Conservation (phyloP, 1,140 invertebrate genomes). For the Drosophila takahashii region DNA sequence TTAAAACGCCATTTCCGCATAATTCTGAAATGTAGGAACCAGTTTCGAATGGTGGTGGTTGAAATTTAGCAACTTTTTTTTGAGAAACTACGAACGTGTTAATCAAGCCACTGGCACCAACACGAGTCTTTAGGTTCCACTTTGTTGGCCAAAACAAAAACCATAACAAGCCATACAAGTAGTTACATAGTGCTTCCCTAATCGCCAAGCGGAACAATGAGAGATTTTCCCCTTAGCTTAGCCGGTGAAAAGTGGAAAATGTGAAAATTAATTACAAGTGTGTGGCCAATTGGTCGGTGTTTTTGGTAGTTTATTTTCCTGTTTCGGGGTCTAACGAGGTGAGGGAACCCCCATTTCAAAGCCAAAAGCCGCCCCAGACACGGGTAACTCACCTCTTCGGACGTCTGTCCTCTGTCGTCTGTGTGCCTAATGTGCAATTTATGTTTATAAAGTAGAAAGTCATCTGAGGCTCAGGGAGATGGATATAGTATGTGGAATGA, state of each 20-base stretch:
- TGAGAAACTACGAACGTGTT: conserved; percentile 55
- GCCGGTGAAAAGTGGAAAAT: conserved; percentile 45
- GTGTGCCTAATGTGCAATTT: conserved; percentile 76
- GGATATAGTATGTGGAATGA: conserved; percentile 24
- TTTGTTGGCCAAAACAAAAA: conserved; percentile 66
- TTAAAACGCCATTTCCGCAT: conserved; percentile 72
- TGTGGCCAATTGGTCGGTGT: conserved; percentile 39
- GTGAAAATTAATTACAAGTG: conserved; percentile 68
- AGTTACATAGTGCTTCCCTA: conserved; percentile 15
- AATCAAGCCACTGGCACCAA: conserved; percentile 52
- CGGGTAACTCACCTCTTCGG: conserved; percentile 17
- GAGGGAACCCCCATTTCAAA: conserved; percentile 41
- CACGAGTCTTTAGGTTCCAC: conserved; percentile 64
- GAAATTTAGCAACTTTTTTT: conserved; percentile 46
- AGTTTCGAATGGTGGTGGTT: conserved; percentile 54
- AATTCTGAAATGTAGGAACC: conserved; percentile 71
- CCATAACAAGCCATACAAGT: conserved; percentile 17
- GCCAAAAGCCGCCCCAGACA: conserved; percentile 45
- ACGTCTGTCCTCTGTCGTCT: background rate
- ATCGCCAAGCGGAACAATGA: conserved; percentile 63
- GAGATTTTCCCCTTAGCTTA: conserved; percentile 51
- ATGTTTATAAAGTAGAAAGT: conserved; percentile 78
- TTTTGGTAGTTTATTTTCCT: background rate
- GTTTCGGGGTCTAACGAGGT: background rate
- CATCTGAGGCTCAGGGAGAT: conserved; percentile 32